Percentiles rank a stretch among this genome's conserved stretches.
Conservation (phyloP, 2,113 vertebrate species). For the Aplodontia rufa region DNA sequence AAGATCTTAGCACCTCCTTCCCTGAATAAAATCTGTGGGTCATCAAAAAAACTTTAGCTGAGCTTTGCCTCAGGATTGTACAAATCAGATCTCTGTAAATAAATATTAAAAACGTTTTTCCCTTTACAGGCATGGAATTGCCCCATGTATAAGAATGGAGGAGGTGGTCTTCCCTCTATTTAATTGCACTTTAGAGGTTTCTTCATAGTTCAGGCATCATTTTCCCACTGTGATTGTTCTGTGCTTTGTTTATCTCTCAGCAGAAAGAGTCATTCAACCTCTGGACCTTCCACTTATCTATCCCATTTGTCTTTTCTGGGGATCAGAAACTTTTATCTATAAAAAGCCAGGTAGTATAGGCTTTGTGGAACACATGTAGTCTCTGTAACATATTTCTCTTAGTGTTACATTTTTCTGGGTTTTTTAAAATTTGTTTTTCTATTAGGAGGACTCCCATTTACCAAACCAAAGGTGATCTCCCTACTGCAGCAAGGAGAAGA, state of each 20-base stretch:
- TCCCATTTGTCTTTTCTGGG: neutral
- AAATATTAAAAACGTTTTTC: neutral
- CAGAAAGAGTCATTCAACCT: neutral
- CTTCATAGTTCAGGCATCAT: too few relatives aligned
- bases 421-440: neutral
- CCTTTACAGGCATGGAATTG: neutral
- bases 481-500: constrained; percentile 74
- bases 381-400: neutral
- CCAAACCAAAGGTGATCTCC: constrained; percentile 75
- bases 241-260: neutral
- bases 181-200: neutral
- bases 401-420: neutral
- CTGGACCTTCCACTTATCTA: neutral
- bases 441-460: constrained; percentile 56
- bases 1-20: neutral
- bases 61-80: neutral
- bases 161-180: neutral
- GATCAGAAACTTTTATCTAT: neutral
- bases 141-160: neutral
- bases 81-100: neutral
- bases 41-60: neutral
- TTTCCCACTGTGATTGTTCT: neutral
- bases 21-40: neutral
- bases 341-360: neutral
- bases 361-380: neutral